Evolutionary conservation across 2,888 invertebrate species (phyloP).

Genomic region (Flexamia atlantica): DNA sequence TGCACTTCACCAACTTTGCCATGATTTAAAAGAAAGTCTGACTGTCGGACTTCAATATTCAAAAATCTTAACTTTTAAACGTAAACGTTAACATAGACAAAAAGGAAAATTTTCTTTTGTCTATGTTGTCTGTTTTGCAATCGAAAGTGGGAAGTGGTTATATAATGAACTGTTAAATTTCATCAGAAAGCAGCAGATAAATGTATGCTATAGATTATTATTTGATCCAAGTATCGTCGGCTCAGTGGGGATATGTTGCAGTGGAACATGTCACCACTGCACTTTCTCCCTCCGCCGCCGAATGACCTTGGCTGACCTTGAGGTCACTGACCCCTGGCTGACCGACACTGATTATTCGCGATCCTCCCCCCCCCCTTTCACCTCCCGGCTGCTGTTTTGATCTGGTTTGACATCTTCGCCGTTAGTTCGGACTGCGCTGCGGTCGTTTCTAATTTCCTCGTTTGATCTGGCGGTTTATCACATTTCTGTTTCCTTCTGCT

Average conservation of each 20-base stretch:
- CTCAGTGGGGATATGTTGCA: background rate
- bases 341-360: slow-evolving; percentile 16
- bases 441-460: background rate
- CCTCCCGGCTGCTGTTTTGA: background rate
- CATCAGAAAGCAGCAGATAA: too few relatives aligned
- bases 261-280: background rate
- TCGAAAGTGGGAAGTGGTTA: too few relatives aligned
- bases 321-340: slow-evolving; percentile 15
- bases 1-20: too few relatives aligned
- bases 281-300: slow-evolving; percentile 20
- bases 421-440: background rate
- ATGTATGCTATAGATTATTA: too few relatives aligned
- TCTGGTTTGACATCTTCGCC: slow-evolving; percentile 12
- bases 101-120: too few relatives aligned
- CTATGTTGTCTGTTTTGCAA: too few relatives aligned
- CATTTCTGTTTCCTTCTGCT: background rate
- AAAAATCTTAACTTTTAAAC: too few relatives aligned
- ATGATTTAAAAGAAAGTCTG: too few relatives aligned
- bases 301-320: slow-evolving; percentile 37
- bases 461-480: background rate
- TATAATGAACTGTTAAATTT: too few relatives aligned
- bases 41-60: too few relatives aligned
- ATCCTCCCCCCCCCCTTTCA: background rate
- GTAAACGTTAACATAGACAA: too few relatives aligned
- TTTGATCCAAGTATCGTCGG: too few relatives aligned